These are phyloP conservation scores for Tapera naevia DNA, from an alignment of 2,797 vertebrate genomes.

Conservation along the genomic window DNA sequence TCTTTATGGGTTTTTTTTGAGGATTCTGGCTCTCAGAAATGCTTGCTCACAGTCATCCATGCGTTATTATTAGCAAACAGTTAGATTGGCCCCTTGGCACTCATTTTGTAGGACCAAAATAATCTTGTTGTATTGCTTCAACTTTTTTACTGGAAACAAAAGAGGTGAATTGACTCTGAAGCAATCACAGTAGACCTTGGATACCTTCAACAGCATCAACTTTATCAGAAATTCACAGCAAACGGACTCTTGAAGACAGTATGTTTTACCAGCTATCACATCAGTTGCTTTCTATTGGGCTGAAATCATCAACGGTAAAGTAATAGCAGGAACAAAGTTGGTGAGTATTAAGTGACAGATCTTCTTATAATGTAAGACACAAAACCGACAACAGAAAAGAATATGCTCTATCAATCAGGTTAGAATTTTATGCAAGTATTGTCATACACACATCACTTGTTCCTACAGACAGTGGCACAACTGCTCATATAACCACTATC, in stretches of 20 bases:
- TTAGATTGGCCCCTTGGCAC: slow-evolving; percentile 9
- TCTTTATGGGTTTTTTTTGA: neutral
- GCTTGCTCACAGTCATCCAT: slow-evolving; percentile 50
- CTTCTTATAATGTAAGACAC: neutral
- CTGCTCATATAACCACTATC: neutral
- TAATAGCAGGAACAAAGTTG: neutral
- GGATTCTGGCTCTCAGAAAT: slow-evolving; percentile 51
- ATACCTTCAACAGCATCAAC: neutral
- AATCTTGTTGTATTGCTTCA: slow-evolving; percentile 10
- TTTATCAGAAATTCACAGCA: neutral
- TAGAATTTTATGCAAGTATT: neutral
- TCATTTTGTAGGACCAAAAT: slow-evolving; percentile 34
- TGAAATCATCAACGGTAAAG: neutral
- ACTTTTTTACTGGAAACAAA: slow-evolving; percentile 14
- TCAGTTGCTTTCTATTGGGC: neutral
- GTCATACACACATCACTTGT: neutral
- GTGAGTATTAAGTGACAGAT: neutral
- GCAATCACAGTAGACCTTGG: neutral
- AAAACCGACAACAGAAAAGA: slow-evolving; percentile 4
- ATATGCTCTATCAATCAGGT: neutral
- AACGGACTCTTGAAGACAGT: neutral
- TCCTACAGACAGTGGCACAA: slow-evolving; percentile 9
- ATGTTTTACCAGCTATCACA: neutral
- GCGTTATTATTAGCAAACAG: slow-evolving; percentile 42
- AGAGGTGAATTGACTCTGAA: neutral